Evolutionary conservation across 2,113 vertebrate genomes (phyloP), one percentile per base, ranked within the genome.

Genomic region (Epinephelus moara): DNA sequence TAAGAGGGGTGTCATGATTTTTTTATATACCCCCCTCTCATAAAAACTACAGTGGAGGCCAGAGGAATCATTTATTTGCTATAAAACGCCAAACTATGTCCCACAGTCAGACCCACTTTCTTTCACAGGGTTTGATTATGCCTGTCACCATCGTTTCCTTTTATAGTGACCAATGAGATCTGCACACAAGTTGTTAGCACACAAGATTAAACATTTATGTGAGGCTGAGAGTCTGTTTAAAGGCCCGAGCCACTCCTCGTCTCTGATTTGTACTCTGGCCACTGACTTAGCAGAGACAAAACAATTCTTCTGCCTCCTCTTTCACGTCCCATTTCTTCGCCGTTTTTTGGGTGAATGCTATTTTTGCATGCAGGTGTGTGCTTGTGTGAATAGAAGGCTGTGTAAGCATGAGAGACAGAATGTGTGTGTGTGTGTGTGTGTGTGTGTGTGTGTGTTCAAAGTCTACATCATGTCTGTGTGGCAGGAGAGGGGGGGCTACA

Each of bases 121-220:
- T 19, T 11, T 60, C 40, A 50, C 59, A 45, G 55, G 42, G 71
- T 85, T 68, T 64, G 72, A 76, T 78, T 42, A 69, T 25, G 17
- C 81, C 72, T 27, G 68, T 82, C 50, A 3, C 64, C 19, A 9
- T 30, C 7, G 23, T 53, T 74, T 62, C 69, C 57, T 80, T 86
- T 88, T 55, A 85, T 68, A 68, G 55, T 10, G 71, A 75, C 71
- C 78, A 71, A 74, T 79, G 67, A 61, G 27, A 70, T 64, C 18
- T 23, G n/a, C 78, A 68, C 56, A 68, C 74, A 64, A 82, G 76
- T 78, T 88, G 75, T 82, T 63, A 82, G 88, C 88, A 72, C 75
- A 72, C 40, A 8, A 42, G 60, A 89, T 92, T 66, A 92, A 94
- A 93, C 70, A 93, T 91, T 92, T 50, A 94, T 91, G 78, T 8